phyloP scores from a whole-genome alignment of 2,113 vertebrate genomes.

The Elachura formosa region DNA sequence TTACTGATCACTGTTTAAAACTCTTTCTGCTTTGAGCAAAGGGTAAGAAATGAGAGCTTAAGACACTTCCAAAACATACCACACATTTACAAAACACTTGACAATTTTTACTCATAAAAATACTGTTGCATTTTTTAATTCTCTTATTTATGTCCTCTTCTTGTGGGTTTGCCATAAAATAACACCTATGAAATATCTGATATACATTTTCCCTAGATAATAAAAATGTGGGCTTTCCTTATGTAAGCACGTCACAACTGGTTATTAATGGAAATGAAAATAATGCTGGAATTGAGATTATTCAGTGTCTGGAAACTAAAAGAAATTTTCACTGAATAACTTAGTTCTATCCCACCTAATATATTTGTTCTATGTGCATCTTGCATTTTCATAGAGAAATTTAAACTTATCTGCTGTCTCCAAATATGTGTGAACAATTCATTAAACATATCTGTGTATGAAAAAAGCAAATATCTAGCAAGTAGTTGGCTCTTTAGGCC shows the following conservation, averaged over 20 bases:
- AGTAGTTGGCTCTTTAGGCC: neutral
- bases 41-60: neutral
- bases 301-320: neutral
- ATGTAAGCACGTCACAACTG: neutral
- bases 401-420: neutral
- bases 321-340: neutral
- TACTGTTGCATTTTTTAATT: neutral
- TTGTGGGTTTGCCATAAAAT: neutral
- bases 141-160: neutral
- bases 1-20: neutral
- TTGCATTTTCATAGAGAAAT: neutral
- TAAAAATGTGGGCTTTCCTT: neutral
- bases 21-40: neutral
- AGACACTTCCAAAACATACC: neutral
- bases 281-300: neutral
- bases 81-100: rapidly evolving
- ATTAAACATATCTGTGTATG: neutral
- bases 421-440: neutral
- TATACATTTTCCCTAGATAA: neutral
- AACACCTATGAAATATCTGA: rapidly evolving
- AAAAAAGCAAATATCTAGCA: neutral
- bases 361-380: neutral
- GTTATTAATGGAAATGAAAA: neutral
- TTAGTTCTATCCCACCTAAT: rapidly evolving
- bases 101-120: neutral